Conservation (phyloP, 2,888 invertebrate genomes). For the Bellardia pandia region DNA sequence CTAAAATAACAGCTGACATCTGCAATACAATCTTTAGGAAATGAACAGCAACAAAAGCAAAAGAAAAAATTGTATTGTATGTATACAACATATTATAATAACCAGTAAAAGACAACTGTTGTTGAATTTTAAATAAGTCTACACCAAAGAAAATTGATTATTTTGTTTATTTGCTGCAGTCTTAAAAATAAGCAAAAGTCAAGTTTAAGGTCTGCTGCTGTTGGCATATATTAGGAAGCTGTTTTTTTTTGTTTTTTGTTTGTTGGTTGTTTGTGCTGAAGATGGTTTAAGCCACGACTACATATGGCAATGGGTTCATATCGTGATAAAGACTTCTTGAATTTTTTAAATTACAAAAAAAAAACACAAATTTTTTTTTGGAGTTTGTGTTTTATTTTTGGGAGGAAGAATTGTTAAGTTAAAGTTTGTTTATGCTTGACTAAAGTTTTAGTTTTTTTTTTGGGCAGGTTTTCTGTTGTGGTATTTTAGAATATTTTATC, state of each 20-base stretch:
- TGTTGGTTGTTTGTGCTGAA: conserved; percentile 19
- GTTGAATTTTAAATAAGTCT: conserved; percentile 69
- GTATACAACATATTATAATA: conserved; percentile 19
- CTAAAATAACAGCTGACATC: conserved; percentile 68
- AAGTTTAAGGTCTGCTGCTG: conserved; percentile 81
- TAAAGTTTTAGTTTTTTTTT: conserved; percentile 39
- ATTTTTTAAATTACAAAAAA: conserved; percentile 52
- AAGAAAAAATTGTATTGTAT: background rate
- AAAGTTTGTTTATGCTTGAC: conserved; percentile 51
- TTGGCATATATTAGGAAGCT: conserved; percentile 56
- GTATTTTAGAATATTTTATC: conserved; percentile 49
- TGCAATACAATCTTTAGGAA: conserved; percentile 63
- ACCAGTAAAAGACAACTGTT: conserved; percentile 60
- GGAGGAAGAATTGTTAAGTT: background rate
- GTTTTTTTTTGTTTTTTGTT: conserved; percentile 25
- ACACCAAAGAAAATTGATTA: conserved; percentile 69
- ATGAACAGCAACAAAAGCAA: conserved; percentile 42
- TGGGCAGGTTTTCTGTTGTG: conserved; percentile 1
- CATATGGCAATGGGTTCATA: conserved; percentile 70
- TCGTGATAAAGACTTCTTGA: conserved; percentile 75
- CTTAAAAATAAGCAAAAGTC: conserved; percentile 76
- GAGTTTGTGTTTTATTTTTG: background rate
- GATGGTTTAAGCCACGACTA: conserved; percentile 61
- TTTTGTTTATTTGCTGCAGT: conserved; percentile 43
- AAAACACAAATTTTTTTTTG: conserved; percentile 32